Conservation (phyloP, 2,797 vertebrate genomes). For the Rhadinocentrus ornatus region DNA sequence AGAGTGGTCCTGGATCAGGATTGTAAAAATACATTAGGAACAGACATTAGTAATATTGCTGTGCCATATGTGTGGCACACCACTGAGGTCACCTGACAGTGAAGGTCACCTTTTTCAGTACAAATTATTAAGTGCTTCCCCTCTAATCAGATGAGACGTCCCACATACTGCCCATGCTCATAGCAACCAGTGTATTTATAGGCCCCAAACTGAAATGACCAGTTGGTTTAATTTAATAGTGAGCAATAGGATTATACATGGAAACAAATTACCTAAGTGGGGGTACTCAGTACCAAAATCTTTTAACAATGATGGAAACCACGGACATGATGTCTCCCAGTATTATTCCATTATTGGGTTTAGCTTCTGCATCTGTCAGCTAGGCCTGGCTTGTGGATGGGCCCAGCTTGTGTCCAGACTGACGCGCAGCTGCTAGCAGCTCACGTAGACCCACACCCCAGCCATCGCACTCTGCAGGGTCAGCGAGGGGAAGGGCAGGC, state of each 20-base stretch:
- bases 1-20: slow-evolving; percentile 72
- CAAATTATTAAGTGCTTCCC: slow-evolving; percentile 85
- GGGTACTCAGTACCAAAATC: slow-evolving; percentile 83
- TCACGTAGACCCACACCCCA: slow-evolving; percentile 44
- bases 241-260: slow-evolving; percentile 87
- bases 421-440: slow-evolving; percentile 74
- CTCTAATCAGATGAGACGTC: slow-evolving; percentile 85
- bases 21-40: slow-evolving; percentile 75
- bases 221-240: slow-evolving; percentile 88
- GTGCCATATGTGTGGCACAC: slow-evolving; percentile 78
- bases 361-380: slow-evolving; percentile 81
- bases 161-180: slow-evolving; percentile 77
- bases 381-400: slow-evolving; percentile 72
- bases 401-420: slow-evolving; percentile 77
- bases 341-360: slow-evolving; percentile 84
- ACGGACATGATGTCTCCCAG: slow-evolving; percentile 84
- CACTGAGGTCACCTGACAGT: slow-evolving; percentile 79
- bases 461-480: slow-evolving; percentile 53
- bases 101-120: slow-evolving; percentile 84
- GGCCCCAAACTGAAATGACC: slow-evolving; percentile 85
- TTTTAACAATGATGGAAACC: slow-evolving; percentile 88
- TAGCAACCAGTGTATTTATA: slow-evolving; percentile 86
- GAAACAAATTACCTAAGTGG: slow-evolving; percentile 90
- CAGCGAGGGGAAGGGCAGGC: slow-evolving; percentile 59
- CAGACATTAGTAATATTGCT: slow-evolving; percentile 82